phyloP scores from a whole-genome alignment of 2,888 invertebrate species.

The Punctoribates punctum region DNA sequence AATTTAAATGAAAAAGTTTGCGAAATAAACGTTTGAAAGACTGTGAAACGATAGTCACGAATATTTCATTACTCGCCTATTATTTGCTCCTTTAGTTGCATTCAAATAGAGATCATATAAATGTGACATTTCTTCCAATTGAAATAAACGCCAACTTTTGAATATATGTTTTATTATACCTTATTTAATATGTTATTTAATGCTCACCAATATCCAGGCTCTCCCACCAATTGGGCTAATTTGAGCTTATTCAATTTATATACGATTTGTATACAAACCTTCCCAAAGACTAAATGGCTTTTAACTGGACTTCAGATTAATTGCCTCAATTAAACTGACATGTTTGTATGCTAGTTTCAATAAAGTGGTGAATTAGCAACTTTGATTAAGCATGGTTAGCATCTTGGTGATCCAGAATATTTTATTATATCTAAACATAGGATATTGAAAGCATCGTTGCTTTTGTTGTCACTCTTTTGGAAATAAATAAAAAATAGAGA shows the following conservation, averaged over 20 bases:
- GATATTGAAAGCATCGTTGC: conserved; percentile 8
- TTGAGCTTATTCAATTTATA: too few relatives aligned
- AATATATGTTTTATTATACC: neutral
- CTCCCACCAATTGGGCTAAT: too few relatives aligned
- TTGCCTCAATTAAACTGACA: too few relatives aligned
- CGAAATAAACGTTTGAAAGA: conserved; percentile 11
- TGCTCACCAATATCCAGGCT: too few relatives aligned
- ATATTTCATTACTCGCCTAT: conserved; percentile 24
- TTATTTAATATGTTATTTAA: too few relatives aligned
- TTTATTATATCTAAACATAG: neutral
- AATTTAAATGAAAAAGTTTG: conserved; percentile 25
- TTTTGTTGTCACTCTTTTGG: conserved; percentile 8
- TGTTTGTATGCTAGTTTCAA: too few relatives aligned
- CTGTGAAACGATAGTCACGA: conserved; percentile 18
- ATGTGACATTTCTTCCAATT: conserved; percentile 20
- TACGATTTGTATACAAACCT: too few relatives aligned
- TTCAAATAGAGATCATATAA: conserved; percentile 25
- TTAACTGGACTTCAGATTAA: too few relatives aligned
- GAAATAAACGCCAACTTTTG: conserved; percentile 7
- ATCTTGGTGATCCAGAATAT: neutral
- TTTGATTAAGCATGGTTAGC: too few relatives aligned
- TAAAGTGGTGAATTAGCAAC: too few relatives aligned
- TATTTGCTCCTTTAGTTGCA: neutral
- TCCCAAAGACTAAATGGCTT: too few relatives aligned
- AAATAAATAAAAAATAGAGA: neutral